These are phyloP conservation scores for Siniperca chuatsi DNA, from an alignment of 2,113 vertebrate species.

Conservation along the genomic window DNA sequence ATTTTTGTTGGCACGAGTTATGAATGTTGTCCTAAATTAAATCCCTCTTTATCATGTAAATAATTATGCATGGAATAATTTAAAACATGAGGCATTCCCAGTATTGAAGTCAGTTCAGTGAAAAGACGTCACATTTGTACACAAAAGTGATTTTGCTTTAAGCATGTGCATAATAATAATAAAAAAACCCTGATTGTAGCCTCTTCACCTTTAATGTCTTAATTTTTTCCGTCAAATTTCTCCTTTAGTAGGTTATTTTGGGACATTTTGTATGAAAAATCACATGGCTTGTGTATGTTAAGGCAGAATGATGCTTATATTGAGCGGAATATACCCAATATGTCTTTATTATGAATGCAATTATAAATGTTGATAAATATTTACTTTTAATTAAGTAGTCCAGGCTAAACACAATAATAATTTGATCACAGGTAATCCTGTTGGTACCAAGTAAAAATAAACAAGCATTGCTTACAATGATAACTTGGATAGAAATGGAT, in stretches of 20 bases:
- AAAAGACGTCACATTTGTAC: neutral
- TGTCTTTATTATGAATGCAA: neutral
- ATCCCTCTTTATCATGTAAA: conserved; percentile 49
- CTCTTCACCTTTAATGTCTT: neutral
- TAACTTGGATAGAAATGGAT: neutral
- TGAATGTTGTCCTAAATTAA: conserved; percentile 51
- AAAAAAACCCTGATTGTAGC: neutral
- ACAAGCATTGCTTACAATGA: neutral
- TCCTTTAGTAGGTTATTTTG: neutral
- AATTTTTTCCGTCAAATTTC: neutral
- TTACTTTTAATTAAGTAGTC: neutral
- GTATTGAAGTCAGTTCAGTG: conserved; percentile 29
- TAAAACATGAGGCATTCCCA: conserved; percentile 32
- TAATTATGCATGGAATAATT: conserved; percentile 47
- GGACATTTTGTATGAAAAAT: neutral
- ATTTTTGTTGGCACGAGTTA: conserved; percentile 30
- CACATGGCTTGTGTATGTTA: neutral
- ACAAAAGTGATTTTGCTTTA: neutral
- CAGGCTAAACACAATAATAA: neutral
- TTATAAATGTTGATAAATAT: neutral
- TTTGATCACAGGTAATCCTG: neutral
- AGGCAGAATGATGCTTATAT: neutral
- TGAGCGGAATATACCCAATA: neutral
- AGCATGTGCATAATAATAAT: neutral
- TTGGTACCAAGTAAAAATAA: no score